A percentile compares a stretch with the other conserved stretches of the same genome.
Evolutionary conservation across 2,797 vertebrate genomes (phyloP).

Genomic region (Microhierax caerulescens): DNA sequence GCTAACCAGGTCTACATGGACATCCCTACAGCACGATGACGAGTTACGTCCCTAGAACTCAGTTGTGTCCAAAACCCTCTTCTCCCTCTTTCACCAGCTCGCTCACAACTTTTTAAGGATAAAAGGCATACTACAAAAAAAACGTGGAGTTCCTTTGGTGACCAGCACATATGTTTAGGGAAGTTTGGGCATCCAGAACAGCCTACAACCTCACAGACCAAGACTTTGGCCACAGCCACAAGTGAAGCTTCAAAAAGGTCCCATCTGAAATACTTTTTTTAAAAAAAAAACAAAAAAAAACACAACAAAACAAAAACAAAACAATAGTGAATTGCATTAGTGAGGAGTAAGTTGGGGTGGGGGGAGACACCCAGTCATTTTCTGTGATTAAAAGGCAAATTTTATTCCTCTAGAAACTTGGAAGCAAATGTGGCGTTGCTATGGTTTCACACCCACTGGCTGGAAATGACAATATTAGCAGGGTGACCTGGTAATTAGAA

Average conservation of each 20-base stretch:
- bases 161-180: too few species aligned
- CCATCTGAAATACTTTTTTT: background rate
- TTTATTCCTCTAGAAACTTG: constrained; percentile 57
- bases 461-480: constrained; percentile 76
- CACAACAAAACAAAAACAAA: too few species aligned
- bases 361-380: constrained; percentile 19
- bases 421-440: constrained; percentile 69
- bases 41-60: background rate
- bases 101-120: background rate
- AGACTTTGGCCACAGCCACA: background rate
- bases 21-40: fast-evolving
- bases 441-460: constrained; percentile 74
- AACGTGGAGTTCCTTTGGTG: background rate
- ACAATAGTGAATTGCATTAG: background rate
- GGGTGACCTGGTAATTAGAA: constrained; percentile 68
- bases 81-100: background rate
- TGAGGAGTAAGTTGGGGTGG: background rate
- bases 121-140: background rate
- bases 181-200: background rate
- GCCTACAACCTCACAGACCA: background rate
- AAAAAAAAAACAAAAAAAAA: too few species aligned
- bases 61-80: background rate
- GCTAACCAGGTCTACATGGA: background rate
- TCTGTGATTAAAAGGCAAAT: constrained; percentile 58
- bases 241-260: background rate